Conservation (phyloP, 1,140 invertebrate genomes). For the Hycleus phaleratus region DNA sequence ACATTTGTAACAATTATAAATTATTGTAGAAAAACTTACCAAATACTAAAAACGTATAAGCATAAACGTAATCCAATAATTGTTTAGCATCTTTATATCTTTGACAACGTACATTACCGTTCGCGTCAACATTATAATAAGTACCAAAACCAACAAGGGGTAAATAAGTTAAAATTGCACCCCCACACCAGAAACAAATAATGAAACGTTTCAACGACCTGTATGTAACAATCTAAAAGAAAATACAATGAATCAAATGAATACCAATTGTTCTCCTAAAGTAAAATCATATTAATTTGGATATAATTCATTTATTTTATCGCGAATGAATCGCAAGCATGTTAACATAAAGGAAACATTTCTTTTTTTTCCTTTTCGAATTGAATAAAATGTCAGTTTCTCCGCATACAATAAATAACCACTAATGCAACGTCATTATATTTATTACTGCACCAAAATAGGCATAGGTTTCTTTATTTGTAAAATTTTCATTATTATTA, state of each 20-base stretch:
- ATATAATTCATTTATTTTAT: background rate
- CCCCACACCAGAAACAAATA: constrained; percentile 59
- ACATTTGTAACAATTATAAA: too few species aligned
- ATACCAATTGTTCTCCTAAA: background rate
- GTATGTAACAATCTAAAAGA: constrained; percentile 70
- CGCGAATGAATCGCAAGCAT: background rate
- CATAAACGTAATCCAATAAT: constrained; percentile 61
- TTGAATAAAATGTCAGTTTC: background rate
- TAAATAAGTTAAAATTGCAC: constrained; percentile 61
- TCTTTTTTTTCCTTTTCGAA: background rate
- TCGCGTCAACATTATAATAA: constrained; percentile 53
- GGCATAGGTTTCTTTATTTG: too few species aligned
- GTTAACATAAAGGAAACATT: background rate
- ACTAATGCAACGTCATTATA: constrained; percentile 1
- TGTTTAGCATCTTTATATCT: constrained; percentile 63
- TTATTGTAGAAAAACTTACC: constrained; percentile 47
- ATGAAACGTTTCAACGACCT: constrained; percentile 64
- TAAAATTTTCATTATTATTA: too few species aligned
- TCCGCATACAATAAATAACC: constrained; percentile 1
- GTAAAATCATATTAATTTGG: background rate
- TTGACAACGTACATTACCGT: constrained; percentile 42
- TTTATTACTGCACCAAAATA: constrained; percentile 4
- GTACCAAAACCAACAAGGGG: constrained; percentile 72
- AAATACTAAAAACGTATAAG: constrained; percentile 67
- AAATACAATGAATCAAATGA: background rate